Evolutionary conservation across 2,797 vertebrate species (phyloP), one percentile per base, ranked within the genome.

Genomic region (Intellagama lesueurii): DNA sequence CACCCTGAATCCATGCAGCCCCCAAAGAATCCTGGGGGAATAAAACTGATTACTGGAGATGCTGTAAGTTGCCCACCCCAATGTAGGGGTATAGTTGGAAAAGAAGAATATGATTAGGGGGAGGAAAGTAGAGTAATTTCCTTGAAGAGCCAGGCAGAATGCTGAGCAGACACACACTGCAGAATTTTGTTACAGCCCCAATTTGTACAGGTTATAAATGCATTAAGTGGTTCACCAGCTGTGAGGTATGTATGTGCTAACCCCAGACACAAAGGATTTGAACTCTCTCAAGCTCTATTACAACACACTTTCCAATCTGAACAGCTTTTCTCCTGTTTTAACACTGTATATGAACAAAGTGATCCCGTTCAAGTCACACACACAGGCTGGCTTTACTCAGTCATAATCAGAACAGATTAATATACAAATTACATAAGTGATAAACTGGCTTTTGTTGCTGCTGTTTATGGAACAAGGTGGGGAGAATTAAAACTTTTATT

Each of bases 381-480:
- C 44, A 52, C 47, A 68, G 49, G 49, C 47, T 52, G 24, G 64
- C 28, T 60, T 32, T 47, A 69, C 24, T n/a, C 47, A 44, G 49
- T 26, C 22, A 4, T 70, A 60, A 88, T 81, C 87, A 72, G 11
- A 26, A 26, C 24, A 73, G 83, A 82, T 92, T 92, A 87, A 88
- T 87, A 77, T 83, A 77, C 12, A 52, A 89, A 81, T 88, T 91
- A 85, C 44, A 24, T 88, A 89, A 93, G 44, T 28, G 89, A 93
- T 0, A 0, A 73, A 87, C 81, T 7, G 68, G 0, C 79, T 14
- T n/a, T 83, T 90, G 40, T 70, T 60, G 85, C 82, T 24, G 89
- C 60, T 66, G 44, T 81, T 35, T 56, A 89, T 7, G 69, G 83
- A 64, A 85, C 76, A 16, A 47, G 3, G 0, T 44, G 80, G 60